These are phyloP conservation scores for Chaenodraco wilsoni DNA, from an alignment of 2,797 vertebrate genomes.

Conservation along the genomic window DNA sequence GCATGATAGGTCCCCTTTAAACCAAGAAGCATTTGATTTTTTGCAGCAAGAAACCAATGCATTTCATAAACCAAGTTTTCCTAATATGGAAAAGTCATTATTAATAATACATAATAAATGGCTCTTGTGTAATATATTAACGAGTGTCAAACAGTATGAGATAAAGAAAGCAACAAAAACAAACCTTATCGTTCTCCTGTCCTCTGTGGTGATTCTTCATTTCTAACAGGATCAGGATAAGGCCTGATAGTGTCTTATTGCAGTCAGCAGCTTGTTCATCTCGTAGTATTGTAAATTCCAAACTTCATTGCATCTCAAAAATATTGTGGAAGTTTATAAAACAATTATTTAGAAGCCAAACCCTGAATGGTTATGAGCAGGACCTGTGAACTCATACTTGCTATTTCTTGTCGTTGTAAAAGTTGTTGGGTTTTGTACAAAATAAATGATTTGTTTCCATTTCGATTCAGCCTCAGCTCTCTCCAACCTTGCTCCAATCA, in stretches of 20 bases:
- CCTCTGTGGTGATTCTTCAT: neutral
- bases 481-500: no score
- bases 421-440: no score
- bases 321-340: no score
- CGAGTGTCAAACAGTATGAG: neutral
- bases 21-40: neutral
- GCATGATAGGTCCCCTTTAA: no score
- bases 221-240: neutral
- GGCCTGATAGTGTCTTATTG: slow-evolving; percentile 2
- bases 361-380: no score
- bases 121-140: neutral
- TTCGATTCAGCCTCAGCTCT: neutral
- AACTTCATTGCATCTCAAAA: no score
- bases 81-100: neutral
- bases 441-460: no score
- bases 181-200: slow-evolving; percentile 1
- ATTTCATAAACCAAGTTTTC: neutral
- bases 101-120: slow-evolving; percentile 5
- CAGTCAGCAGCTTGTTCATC: slow-evolving; percentile 12
- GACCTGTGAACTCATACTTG: no score
- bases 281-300: no score
- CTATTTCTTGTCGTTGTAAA: no score
- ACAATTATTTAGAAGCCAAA: no score
- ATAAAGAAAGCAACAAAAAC: neutral
- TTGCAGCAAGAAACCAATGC: neutral